Evolutionary conservation across 1,140 invertebrate genomes (phyloP).

Genomic region (Lasioglossum albipes): DNA sequence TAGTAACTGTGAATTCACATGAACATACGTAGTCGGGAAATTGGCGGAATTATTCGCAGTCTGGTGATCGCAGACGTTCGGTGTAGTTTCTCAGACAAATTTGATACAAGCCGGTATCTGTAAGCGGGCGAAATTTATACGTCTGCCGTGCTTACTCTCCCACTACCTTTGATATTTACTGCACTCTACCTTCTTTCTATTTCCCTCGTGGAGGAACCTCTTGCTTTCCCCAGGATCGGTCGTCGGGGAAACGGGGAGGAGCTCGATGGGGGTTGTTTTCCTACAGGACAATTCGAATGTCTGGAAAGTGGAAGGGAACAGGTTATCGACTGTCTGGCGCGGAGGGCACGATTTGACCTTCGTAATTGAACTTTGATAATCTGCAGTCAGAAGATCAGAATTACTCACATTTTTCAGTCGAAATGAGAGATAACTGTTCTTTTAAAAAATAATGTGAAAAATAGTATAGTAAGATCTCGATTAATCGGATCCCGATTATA

Average conservation of each 20-base stretch:
- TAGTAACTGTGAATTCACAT: too few relatives aligned
- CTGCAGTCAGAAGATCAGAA: background rate
- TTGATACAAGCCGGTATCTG: background rate
- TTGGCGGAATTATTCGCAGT: too few relatives aligned
- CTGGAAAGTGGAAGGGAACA: conserved; percentile 25
- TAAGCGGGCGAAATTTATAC: background rate
- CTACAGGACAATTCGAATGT: conserved; percentile 32
- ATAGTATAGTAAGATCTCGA: too few relatives aligned
- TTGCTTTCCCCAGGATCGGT: conserved; percentile 1
- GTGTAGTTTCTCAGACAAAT: background rate
- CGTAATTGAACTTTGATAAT: conserved; percentile 1
- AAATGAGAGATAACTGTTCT: too few relatives aligned
- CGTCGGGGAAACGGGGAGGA: conserved; percentile 24
- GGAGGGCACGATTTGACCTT: conserved; percentile 23
- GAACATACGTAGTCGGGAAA: too few relatives aligned
- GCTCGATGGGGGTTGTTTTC: conserved; percentile 27
- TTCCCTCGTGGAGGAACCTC: background rate
- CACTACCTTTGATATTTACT: background rate
- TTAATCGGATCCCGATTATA: too few relatives aligned
- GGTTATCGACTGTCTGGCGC: conserved; percentile 47
- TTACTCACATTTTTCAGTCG: too few relatives aligned
- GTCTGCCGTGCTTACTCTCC: background rate
- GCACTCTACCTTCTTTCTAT: background rate
- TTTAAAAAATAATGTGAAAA: too few relatives aligned
- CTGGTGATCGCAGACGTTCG: background rate